These are phyloP conservation scores for Epinotia brunnichana DNA, from an alignment of 2,888 invertebrate species.

Conservation along the genomic window DNA sequence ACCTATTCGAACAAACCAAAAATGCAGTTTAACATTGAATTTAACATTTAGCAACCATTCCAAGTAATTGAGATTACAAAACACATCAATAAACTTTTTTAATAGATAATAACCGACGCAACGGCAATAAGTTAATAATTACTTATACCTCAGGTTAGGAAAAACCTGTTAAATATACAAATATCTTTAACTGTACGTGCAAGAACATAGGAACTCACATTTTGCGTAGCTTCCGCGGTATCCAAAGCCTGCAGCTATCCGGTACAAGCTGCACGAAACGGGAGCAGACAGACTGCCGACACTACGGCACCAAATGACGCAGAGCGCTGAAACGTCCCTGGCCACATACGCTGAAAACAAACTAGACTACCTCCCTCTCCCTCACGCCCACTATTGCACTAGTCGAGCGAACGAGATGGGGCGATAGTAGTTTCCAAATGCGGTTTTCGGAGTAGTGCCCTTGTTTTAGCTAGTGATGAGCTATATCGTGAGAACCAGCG, in stretches of 20 bases:
- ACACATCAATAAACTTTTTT: slow-evolving; percentile 8
- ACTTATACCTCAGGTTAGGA: not conserved
- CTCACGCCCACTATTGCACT: not conserved
- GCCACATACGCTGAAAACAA: slow-evolving; percentile 27
- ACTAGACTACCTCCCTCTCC: slow-evolving; percentile 15
- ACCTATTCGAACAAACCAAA: not conserved
- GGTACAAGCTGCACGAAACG: slow-evolving; percentile 7
- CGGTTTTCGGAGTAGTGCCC: slow-evolving; percentile 21
- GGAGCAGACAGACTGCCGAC: slow-evolving; percentile 42
- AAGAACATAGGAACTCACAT: slow-evolving; percentile 30
- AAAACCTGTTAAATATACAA: not conserved
- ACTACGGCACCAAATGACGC: slow-evolving; percentile 42
- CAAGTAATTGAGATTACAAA: not conserved
- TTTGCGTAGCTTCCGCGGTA: slow-evolving; percentile 14
- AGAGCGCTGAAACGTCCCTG: slow-evolving; percentile 40
- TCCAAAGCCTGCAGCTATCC: slow-evolving; percentile 11
- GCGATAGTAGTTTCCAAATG: slow-evolving; percentile 26
- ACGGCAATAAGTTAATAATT: not conserved
- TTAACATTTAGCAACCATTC: no score
- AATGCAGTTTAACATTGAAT: not conserved
- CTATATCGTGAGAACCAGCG: not conserved
- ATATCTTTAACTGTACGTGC: not conserved
- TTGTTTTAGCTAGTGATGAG: slow-evolving; percentile 35
- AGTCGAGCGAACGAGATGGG: slow-evolving; percentile 8
- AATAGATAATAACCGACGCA: not conserved